Conservation (phyloP, 2,797 vertebrate species). For the Craterocephalus amniculus region DNA sequence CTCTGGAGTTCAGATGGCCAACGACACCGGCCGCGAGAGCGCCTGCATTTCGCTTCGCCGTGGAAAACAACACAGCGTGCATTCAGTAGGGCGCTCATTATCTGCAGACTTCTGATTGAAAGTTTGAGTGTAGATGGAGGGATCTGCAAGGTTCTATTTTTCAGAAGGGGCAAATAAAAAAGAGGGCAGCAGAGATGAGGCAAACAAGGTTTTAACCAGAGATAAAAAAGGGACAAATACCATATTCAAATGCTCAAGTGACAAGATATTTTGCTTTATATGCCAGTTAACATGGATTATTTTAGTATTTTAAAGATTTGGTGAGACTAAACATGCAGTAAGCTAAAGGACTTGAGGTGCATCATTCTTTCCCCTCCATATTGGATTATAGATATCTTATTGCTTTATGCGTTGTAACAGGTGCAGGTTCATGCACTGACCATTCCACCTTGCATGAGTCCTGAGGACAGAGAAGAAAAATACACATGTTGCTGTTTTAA, state of each 20-base stretch:
- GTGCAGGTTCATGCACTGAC: too few relatives aligned
- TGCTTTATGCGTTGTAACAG: too few relatives aligned
- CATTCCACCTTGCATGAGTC: too few relatives aligned
- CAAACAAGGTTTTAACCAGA: background rate
- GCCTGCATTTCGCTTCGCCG: conserved; percentile 39
- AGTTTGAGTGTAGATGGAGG: too few relatives aligned
- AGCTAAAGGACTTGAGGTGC: background rate
- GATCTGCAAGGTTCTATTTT: background rate
- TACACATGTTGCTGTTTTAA: too few relatives aligned
- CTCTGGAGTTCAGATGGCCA: conserved; percentile 76
- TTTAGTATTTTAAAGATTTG: background rate
- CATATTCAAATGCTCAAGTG: background rate
- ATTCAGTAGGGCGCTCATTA: conserved; percentile 30
- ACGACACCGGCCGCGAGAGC: conserved; percentile 58
- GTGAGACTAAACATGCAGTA: background rate
- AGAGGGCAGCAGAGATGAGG: background rate
- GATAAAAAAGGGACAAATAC: background rate
- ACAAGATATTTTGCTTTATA: background rate
- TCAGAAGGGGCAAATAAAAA: background rate
- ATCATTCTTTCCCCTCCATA: too few relatives aligned
- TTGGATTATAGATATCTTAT: too few relatives aligned
- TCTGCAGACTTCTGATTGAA: background rate
- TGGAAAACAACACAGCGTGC: conserved; percentile 33
- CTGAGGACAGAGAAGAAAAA: too few relatives aligned
- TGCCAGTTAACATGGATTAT: conserved; percentile 3